Percentiles rank a stretch among this genome's conserved stretches.
Conservation (phyloP, 2,888 invertebrate genomes). For the Ochropacha duplaris region DNA sequence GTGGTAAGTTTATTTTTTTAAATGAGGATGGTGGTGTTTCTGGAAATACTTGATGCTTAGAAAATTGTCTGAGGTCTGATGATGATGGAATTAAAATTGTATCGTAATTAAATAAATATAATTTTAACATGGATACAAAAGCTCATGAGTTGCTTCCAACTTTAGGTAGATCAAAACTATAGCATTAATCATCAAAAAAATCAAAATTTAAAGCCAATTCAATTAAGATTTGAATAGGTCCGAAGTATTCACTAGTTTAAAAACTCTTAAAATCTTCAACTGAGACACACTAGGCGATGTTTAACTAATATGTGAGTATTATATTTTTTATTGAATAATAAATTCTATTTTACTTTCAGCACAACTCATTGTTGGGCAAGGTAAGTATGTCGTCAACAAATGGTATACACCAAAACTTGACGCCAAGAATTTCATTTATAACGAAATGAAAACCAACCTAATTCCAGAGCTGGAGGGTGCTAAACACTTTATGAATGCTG, state of each 20-base stretch:
- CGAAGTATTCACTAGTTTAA: too few species aligned
- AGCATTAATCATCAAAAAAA: too few species aligned
- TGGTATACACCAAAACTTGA: neutral
- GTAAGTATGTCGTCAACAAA: conserved; percentile 72
- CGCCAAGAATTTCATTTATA: neutral
- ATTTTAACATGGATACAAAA: too few species aligned
- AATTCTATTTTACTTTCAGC: conserved; percentile 80
- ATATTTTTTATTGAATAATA: conserved; percentile 23
- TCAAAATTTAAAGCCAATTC: too few species aligned
- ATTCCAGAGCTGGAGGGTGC: conserved; percentile 93
- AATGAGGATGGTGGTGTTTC: neutral
- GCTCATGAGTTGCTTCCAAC: too few species aligned
- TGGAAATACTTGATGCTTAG: neutral
- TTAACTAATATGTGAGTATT: neutral
- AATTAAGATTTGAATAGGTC: too few species aligned
- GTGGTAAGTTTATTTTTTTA: conserved; percentile 84
- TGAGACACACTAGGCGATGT: neutral
- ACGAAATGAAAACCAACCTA: conserved; percentile 5
- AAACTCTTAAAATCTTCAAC: too few species aligned
- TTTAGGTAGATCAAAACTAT: too few species aligned
- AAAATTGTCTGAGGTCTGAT: neutral
- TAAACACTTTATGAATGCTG: conserved; percentile 98
- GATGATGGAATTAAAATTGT: too few species aligned
- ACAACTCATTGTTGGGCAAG: conserved; percentile 96
- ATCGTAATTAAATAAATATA: too few species aligned